A percentile compares a stretch with the other conserved stretches of the same genome.
Evolutionary conservation across 2,797 vertebrate species (phyloP).

Genomic region (Coilia nasus): DNA sequence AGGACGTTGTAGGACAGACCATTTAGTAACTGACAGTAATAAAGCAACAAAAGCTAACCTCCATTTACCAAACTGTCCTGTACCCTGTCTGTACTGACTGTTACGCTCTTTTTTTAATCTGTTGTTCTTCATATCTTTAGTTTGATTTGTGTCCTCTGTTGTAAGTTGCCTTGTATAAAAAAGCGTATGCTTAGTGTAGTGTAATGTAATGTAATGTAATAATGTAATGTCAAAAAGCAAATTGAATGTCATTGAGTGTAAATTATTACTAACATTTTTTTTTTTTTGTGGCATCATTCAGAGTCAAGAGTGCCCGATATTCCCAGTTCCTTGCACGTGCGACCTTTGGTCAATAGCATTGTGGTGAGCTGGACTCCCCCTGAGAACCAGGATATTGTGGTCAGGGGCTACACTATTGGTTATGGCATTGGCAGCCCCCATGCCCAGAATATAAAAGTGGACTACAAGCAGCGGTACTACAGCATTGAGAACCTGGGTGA

Average conservation of each 20-base stretch:
- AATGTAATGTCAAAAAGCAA: not conserved
- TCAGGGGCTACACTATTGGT: slow-evolving; percentile 93
- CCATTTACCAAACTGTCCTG: no score
- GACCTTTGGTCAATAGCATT: slow-evolving; percentile 92
- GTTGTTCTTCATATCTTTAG: no score
- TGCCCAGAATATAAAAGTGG: slow-evolving; percentile 94
- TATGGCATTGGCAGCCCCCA: slow-evolving; percentile 97
- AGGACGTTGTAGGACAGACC: slow-evolving; percentile 50
- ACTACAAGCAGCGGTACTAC: slow-evolving; percentile 98
- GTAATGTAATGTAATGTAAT: no score
- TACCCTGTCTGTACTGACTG: no score
- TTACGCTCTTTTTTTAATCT: no score
- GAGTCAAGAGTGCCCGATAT: slow-evolving; percentile 92
- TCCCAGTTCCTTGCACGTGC: slow-evolving; percentile 94
- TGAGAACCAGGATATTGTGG: slow-evolving; percentile 96
- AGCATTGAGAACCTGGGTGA: slow-evolving; percentile 95
- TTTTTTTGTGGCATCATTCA: slow-evolving; percentile 55
- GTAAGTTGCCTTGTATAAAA: no score
- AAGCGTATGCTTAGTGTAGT: no score
- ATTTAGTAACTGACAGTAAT: not conserved
- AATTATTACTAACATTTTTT: not conserved
- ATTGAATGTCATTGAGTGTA: no score
- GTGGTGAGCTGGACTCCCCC: slow-evolving; percentile 99
- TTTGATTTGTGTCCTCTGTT: no score
- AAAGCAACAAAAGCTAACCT: no score